Evolutionary conservation across 2,113 vertebrate species (phyloP).

Genomic region (Monarcha castaneiventris): DNA sequence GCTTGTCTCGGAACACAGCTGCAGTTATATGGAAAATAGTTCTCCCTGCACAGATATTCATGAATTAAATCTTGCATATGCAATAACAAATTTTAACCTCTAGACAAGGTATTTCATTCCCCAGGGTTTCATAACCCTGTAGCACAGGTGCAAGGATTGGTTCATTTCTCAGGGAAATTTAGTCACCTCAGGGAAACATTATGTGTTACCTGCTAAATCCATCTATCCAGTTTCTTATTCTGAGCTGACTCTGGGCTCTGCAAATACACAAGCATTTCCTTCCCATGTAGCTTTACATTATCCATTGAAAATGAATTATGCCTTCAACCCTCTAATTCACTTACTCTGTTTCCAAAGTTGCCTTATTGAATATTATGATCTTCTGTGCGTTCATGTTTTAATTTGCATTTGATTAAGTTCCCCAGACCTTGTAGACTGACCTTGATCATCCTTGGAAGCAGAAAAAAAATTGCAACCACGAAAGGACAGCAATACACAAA

Average conservation of each 20-base stretch:
- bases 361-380: conserved; percentile 52
- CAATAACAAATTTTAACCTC: conserved; percentile 10
- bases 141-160: not conserved
- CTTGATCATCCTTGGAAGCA: conserved; percentile 32
- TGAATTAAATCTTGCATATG: not conserved
- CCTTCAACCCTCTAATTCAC: conserved; percentile 43
- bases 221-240: not conserved
- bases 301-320: conserved; percentile 45
- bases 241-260: not conserved
- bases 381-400: not conserved
- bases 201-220: conserved; percentile 32
- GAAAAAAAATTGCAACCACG: rapidly evolving
- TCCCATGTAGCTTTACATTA: conserved; percentile 21
- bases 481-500: not conserved
- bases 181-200: conserved; percentile 25
- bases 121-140: not conserved
- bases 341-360: conserved; percentile 49
- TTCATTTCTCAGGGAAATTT: conserved; percentile 35
- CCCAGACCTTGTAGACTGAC: conserved; percentile 13
- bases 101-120: not conserved
- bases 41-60: not conserved
- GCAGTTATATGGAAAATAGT: not conserved
- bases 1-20: not conserved
- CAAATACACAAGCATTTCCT: conserved; percentile 4
- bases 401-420: conserved; percentile 56